Evolutionary conservation across 37 sponge, comb jelly and placozoan species (phyloP).

Genomic region (Halichondria panicea): DNA sequence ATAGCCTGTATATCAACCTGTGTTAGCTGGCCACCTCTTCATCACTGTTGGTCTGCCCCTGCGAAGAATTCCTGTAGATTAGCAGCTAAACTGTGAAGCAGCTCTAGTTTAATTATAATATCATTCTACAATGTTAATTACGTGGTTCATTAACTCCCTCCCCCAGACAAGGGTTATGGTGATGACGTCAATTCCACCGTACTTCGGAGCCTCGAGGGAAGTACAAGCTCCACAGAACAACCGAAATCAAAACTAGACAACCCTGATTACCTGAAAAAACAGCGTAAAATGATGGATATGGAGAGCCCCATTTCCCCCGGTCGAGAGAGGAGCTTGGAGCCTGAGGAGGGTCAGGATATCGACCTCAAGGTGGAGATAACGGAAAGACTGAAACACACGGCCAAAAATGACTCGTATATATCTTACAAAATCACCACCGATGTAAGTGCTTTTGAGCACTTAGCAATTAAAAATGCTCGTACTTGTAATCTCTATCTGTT

Average conservation of each 20-base stretch:
- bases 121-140: no score
- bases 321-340: not conserved
- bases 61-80: no score
- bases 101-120: no score
- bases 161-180: no score
- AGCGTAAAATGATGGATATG: conserved; percentile 4
- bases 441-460: no score
- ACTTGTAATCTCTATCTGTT: not conserved
- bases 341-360: not conserved
- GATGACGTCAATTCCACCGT: conserved; percentile 1
- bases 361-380: conserved; percentile 50
- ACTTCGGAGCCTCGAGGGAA: not conserved
- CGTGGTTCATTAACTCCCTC: no score
- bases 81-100: no score
- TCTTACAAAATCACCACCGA: conserved; percentile 57
- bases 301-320: conserved; percentile 26
- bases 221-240: not conserved
- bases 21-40: no score
- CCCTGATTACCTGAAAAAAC: not conserved
- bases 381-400: conserved; percentile 35
- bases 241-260: not conserved
- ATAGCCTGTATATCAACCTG: no score
- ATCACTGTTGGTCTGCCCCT: no score
- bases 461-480: no score
- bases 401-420: conserved; percentile 34